Percentiles rank a stretch among this genome's conserved stretches.
Conservation (phyloP, 2,113 vertebrate species). For the Colaptes auratus region DNA sequence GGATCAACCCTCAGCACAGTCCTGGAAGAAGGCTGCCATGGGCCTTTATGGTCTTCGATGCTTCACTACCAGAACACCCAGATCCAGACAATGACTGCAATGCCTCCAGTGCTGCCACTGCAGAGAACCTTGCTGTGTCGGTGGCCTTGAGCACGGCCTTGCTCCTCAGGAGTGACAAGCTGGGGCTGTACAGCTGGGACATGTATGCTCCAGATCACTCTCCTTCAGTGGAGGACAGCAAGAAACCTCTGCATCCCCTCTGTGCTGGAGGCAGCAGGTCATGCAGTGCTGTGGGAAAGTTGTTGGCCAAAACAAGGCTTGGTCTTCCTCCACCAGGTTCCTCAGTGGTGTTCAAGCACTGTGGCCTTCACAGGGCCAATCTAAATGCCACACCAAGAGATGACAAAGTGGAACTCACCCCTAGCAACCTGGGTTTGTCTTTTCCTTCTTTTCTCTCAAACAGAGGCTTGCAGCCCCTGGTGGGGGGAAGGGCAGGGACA, state of each 20-base stretch:
- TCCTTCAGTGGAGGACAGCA: neutral
- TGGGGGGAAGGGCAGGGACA: no score
- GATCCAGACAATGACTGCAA: neutral
- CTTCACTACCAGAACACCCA: neutral
- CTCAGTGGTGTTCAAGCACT: neutral
- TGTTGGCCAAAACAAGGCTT: rapidly evolving
- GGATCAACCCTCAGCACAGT: neutral
- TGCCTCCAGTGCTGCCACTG: rapidly evolving
- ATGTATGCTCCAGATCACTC: neutral
- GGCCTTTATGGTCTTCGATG: neutral
- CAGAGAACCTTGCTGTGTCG: neutral
- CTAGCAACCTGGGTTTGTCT: neutral
- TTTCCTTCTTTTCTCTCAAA: neutral
- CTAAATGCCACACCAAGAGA: neutral
- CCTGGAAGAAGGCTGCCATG: neutral
- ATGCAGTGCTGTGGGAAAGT: neutral
- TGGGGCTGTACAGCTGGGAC: neutral
- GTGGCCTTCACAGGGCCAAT: neutral
- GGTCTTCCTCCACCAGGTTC: neutral
- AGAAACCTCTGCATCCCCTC: neutral
- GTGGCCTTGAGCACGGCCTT: neutral
- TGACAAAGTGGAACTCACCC: neutral
- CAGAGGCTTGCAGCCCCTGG: neutral
- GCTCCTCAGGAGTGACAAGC: neutral
- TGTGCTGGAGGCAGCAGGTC: neutral